Evolutionary conservation across 2,113 vertebrate species (phyloP).

Genomic region (Galeopterus variegatus): DNA sequence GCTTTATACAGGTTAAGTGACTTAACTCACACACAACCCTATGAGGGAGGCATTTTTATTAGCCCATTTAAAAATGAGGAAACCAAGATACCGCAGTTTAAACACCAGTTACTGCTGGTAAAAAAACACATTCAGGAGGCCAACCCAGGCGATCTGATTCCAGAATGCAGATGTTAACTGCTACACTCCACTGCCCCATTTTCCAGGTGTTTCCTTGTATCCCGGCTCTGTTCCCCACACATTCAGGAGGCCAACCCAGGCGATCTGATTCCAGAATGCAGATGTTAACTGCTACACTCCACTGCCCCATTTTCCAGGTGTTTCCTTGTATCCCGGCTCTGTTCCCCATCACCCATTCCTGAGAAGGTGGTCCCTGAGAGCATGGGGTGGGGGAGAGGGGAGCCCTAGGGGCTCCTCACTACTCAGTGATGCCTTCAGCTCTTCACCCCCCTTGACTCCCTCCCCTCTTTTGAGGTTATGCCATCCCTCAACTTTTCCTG

Average conservation of each 20-base stretch:
- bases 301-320: neutral
- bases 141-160: neutral
- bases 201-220: neutral
- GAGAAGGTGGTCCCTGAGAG: neutral
- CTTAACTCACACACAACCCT: neutral
- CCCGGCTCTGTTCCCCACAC: no score
- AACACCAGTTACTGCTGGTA: neutral
- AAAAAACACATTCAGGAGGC: neutral
- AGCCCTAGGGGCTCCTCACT: rapidly evolving
- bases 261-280: neutral
- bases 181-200: rapidly evolving
- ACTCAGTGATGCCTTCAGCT: neutral
- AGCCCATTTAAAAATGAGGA: conserved; percentile 21
- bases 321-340: no score
- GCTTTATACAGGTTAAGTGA: neutral
- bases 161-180: rapidly evolving
- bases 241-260: neutral
- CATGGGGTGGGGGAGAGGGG: no score
- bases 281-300: rapidly evolving
- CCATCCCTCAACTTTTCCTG: neutral
- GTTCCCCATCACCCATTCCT: neutral
- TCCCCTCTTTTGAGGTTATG: neutral
- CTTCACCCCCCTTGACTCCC: neutral
- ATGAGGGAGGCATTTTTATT: neutral
- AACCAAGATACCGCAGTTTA: neutral